These are phyloP conservation scores for Acanthococcus lagerstroemiae DNA, from an alignment of 2,888 invertebrate species.

Conservation along the genomic window DNA sequence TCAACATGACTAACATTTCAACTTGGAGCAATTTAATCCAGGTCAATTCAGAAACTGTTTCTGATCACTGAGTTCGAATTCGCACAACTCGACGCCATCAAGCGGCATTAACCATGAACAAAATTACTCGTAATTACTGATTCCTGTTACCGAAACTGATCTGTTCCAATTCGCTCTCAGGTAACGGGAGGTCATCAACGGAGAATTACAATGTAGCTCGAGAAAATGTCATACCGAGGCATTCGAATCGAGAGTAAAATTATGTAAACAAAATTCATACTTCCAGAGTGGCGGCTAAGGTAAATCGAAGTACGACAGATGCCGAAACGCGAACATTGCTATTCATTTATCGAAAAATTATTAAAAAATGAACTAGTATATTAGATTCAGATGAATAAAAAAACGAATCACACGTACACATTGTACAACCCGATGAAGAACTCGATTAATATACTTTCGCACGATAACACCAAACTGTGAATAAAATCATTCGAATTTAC, in stretches of 20 bases:
- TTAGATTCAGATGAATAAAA: constrained; percentile 13
- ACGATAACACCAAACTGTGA: constrained; percentile 17
- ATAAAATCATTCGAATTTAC: background rate
- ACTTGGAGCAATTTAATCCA: too few species aligned
- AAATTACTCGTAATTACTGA: too few species aligned
- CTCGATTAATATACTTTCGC: constrained; percentile 19
- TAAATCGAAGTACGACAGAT: background rate
- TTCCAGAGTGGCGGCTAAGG: constrained; percentile 5
- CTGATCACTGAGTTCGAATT: too few species aligned
- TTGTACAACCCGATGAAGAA: constrained; percentile 3
- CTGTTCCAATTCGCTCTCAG: too few species aligned
- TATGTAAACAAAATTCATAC: background rate
- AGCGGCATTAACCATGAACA: too few species aligned
- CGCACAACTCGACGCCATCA: too few species aligned
- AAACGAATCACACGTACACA: constrained; percentile 15
- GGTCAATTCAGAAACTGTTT: too few species aligned
- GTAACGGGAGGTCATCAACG: too few species aligned
- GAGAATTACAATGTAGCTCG: background rate
- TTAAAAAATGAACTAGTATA: constrained; percentile 10
- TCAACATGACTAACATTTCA: too few species aligned
- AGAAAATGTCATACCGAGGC: background rate
- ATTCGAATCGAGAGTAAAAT: too few species aligned
- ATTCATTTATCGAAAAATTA: constrained; percentile 1
- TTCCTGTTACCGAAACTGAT: too few species aligned
- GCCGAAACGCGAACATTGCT: constrained; percentile 4